Conservation (phyloP, 1,140 invertebrate species). For the Brachionus koreanus region DNA sequence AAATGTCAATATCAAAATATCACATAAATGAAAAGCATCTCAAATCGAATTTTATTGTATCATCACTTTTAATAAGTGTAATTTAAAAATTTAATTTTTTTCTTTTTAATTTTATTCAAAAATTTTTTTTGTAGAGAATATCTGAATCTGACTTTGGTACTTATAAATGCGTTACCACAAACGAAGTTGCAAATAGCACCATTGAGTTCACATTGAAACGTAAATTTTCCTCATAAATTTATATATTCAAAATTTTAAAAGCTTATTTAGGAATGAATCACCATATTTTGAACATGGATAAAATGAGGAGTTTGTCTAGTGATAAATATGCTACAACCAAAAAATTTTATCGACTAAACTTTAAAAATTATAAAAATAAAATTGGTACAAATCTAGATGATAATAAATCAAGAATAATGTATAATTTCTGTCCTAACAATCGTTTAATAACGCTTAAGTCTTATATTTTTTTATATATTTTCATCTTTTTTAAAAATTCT, state of each 20-base stretch:
- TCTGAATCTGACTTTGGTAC: not conserved
- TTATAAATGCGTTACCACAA: constrained; percentile 9
- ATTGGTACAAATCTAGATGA: not conserved
- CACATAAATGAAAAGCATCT: not conserved
- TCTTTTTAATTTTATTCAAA: not conserved
- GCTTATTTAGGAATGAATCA: not conserved
- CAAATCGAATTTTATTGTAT: not conserved
- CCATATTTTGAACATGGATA: not conserved
- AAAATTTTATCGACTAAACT: not conserved
- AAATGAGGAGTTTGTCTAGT: not conserved
- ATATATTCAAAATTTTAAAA: not conserved
- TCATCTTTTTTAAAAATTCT: not conserved
- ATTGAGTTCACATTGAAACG: constrained; percentile 12
- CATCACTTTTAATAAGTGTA: not conserved
- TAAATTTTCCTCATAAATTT: not conserved
- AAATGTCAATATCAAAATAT: not conserved
- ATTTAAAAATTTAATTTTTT: not conserved
- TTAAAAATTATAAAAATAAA: not conserved
- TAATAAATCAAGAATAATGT: not conserved
- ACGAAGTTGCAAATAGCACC: not conserved
- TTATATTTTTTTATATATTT: not conserved
- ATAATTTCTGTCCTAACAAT: not conserved
- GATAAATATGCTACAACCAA: not conserved
- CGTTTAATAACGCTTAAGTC: not conserved
- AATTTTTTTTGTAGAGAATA: not conserved